Evolutionary conservation across 2,797 vertebrate genomes (phyloP), one percentile per base, ranked within the genome.

Genomic region (Sphenodon punctatus): DNA sequence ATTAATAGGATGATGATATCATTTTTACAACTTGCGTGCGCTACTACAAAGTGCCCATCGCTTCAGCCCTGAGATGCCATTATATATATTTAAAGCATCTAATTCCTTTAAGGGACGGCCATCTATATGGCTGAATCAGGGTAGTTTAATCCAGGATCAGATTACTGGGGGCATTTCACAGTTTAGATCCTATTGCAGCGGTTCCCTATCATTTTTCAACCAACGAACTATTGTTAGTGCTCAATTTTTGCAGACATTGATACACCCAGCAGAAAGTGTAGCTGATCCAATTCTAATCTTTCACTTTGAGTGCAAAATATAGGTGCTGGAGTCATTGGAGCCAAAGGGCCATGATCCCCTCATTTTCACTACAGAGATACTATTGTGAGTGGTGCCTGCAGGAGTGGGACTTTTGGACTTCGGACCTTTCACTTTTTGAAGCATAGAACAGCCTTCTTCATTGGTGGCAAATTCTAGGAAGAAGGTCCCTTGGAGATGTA

Each of bases 81-180:
- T 78, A 76, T 75, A 82, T 56, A 76, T 77, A 68, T 88, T 83
- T 89, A 82, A 86, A 91, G 86, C 90, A 92, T 93, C 84, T 91
- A 90, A 78, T 91, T 77, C 43, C 83, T 91, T 88, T 80, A 88
- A 75, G 85, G 80, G 64, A 83, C 84, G 46, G 75, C 89, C 73
- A 85, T 91, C 92, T 92, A 89, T 92, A 88, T 91, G 90, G 89
- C 92, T 93, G 88, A 91, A 90, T 89, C 86, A 82, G 1, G 92
- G 89, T 91, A 92, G 89, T 91, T 92, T 93, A 91, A 92, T 91
- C 89, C 89, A 90, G 86, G 89, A 92, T 92, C 91, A 90, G 82
- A 91, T 90, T 91, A 86, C 68, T 89, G 90, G 84, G 88, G 86
- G 90, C 85, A 89, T 91, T 91, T 86, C 51, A 89, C 85, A 90